phyloP scores from a whole-genome alignment of 2,113 vertebrate species.

The Notarius quadriscutis region DNA sequence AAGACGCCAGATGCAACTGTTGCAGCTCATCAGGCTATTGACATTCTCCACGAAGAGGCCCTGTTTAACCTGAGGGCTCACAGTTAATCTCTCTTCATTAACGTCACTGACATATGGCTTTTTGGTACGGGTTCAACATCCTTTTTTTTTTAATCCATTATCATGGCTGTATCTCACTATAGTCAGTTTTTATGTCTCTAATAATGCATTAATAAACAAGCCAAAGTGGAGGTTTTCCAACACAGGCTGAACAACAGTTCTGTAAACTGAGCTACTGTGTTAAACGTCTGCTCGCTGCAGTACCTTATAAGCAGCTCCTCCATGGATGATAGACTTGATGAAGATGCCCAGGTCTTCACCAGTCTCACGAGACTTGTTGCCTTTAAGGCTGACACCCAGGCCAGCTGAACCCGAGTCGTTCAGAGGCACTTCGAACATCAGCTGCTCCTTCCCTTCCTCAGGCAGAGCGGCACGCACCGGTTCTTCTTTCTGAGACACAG shows the following conservation, averaged over 20 bases:
- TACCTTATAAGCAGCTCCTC: constrained; percentile 96
- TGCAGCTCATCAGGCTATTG: constrained; percentile 34
- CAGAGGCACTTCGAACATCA: constrained; percentile 92
- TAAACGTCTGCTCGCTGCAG: neutral
- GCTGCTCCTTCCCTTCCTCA: constrained; percentile 84
- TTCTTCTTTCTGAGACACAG: constrained; percentile 65
- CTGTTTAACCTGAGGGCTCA: constrained; percentile 43
- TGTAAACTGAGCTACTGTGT: neutral
- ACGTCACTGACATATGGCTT: neutral
- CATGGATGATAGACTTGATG: constrained; percentile 94
- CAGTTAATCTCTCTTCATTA: constrained; percentile 25
- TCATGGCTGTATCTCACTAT: neutral
- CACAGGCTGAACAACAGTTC: neutral
- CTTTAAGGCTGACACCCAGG: constrained; percentile 94
- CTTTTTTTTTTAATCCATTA: neutral
- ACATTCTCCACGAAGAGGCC: constrained; percentile 16
- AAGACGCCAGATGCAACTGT: constrained; percentile 43
- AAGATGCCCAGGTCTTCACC: constrained; percentile 95
- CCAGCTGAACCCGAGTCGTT: constrained; percentile 95
- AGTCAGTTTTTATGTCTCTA: neutral
- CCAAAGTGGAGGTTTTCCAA: neutral
- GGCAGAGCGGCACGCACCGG: constrained; percentile 57
- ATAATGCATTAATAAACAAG: neutral
- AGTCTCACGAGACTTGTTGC: constrained; percentile 93
- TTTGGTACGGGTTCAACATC: neutral